Evolutionary conservation across 2,888 invertebrate genomes (phyloP), one percentile per base, ranked within the genome.

Genomic region (Pinctada fucata): DNA sequence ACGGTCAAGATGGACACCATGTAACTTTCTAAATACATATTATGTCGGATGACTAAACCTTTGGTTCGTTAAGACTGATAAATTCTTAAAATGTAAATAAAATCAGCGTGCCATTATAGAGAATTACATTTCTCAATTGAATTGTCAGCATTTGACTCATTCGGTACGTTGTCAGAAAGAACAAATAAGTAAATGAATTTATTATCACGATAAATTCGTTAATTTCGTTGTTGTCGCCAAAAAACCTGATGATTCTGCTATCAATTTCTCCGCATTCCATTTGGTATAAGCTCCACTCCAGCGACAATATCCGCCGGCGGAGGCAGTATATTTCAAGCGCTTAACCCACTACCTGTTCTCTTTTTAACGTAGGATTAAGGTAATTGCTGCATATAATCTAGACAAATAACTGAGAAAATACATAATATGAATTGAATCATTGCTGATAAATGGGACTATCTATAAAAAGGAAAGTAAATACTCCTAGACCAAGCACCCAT

Each of bases 391-490:
- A 76, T 76, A 65, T 76, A 76, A 79, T 79, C 79, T 75, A 73
- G 79, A 67, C 79, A 76, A 79, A 79, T 79, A 79, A 71, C 79
- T 58, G 79, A 79, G 76, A 79, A 79, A 74, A 79, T 77, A 76
- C 73, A 76, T 73, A 76, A 74, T 79, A 79, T 79, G 76, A 70
- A 76, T 76, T 79, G 76, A 76, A 68, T 74, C 63, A 74, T 70
- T 76, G 48, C 70, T 79, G 76, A 79, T 79, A 79, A 79, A 79
- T 79, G 76, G 74, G 70, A 74, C 65, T 69, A 79, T 68, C 74
- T 52, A 66, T 75, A 76, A 79, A 79, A 76, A 73, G 68, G 71
- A 79, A 74, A 70, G 76, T 77, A 79, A 79, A 79, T 72, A 79
- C 65, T 69, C 64, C 49, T 65, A 69, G 76, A 73, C 79, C 76